Percentiles rank a stretch among this genome's conserved stretches.
These are phyloP conservation scores for Scleropages formosus DNA, from an alignment of 2,797 vertebrate species.

Conservation along the genomic window DNA sequence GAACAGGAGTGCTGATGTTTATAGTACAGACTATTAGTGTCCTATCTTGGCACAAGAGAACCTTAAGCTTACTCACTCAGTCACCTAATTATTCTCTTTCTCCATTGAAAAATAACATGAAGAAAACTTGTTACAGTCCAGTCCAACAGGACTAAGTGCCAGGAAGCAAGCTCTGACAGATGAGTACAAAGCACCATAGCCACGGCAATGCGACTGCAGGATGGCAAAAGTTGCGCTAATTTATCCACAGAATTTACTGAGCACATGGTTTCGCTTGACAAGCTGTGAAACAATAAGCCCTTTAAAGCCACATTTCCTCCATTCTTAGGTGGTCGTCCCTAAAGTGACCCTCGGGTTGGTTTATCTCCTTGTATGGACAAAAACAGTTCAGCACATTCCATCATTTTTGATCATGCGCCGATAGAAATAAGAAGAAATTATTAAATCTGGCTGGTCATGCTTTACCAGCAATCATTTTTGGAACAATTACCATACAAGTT, in stretches of 20 bases:
- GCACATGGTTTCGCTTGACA: neutral
- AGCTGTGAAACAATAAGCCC: neutral
- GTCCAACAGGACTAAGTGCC: neutral
- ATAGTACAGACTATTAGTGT: slow-evolving; percentile 20
- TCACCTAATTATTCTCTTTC: neutral
- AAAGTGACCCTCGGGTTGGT: neutral
- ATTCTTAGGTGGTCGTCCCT: neutral
- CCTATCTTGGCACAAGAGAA: slow-evolving; percentile 8
- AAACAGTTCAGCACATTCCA: neutral
- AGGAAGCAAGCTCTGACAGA: neutral
- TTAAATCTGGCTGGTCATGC: slow-evolving; percentile 17
- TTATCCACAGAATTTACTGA: neutral
- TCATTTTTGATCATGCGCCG: neutral
- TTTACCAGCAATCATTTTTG: slow-evolving; percentile 8
- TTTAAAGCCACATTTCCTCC: neutral
- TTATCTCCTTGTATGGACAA: neutral
- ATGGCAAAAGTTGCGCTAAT: neutral
- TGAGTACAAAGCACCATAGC: neutral
- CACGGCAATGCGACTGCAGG: neutral
- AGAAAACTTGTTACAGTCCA: neutral
- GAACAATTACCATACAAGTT: neutral
- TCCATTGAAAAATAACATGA: neutral
- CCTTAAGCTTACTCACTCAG: neutral
- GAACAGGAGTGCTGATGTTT: slow-evolving; percentile 1
- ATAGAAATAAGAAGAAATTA: neutral